Conservation (phyloP, 2,113 vertebrate species). For the Melospiza melodia region DNA sequence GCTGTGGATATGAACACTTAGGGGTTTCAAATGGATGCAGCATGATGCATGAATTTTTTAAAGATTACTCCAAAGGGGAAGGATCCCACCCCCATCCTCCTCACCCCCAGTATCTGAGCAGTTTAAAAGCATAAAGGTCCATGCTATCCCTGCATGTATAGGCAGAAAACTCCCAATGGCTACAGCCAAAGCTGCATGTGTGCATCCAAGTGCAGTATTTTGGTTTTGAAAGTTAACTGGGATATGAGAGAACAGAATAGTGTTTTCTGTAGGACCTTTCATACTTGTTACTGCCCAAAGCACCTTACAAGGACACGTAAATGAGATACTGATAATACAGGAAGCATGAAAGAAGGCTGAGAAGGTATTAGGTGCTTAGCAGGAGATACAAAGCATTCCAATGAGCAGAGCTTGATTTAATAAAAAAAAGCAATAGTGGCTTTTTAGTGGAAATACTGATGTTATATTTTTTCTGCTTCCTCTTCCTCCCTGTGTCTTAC, state of each 20-base stretch:
- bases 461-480: neutral
- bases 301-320: neutral
- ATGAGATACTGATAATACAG: neutral
- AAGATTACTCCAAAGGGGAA: conserved; percentile 24
- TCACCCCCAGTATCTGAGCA: neutral
- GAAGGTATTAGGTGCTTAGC: neutral
- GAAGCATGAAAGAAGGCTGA: neutral
- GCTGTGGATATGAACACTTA: conserved; percentile 9
- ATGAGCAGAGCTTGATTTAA: neutral
- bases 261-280: conserved; percentile 17
- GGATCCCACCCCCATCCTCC: neutral
- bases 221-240: conserved; percentile 1
- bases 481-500: neutral
- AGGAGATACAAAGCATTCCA: neutral
- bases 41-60: conserved; percentile 36
- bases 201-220: neutral
- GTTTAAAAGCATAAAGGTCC: neutral
- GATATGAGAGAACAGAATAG: neutral
- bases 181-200: neutral
- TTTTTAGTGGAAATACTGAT: neutral
- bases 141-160: neutral
- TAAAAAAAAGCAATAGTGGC: neutral
- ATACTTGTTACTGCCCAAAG: neutral
- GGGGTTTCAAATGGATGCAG: neutral
- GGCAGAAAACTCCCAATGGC: neutral